Evolutionary conservation across 2,113 vertebrate genomes (phyloP), one percentile per base, ranked within the genome.

Genomic region (Lophotis ruficrista): DNA sequence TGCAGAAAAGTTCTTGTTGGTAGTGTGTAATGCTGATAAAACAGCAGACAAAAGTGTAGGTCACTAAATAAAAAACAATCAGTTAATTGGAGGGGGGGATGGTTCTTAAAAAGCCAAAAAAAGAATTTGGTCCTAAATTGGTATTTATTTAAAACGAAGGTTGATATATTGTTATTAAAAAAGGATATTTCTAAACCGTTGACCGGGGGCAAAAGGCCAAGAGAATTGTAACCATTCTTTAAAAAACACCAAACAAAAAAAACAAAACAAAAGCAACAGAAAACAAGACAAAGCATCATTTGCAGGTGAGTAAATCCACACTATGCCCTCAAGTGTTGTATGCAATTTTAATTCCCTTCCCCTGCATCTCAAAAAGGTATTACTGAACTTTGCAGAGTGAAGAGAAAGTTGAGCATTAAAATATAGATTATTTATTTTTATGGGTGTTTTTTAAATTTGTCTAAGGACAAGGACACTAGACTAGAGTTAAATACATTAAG

Each of bases 401-500:
- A 68, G 27, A 51, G 20, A n/a, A 83, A 69, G 14, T 24, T 53
- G 17, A 56, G 4, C 16, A n/a, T 87, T 76, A 83, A 37, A 86
- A 72, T 41, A 43, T 0, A 27, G 6, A 31, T 0, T 16, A 18
- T 21, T 61, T 20, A 0, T 23, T 28, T 17, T 35, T 69, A 4
- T n/a, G n/a, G n/a, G n/a, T n/a, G n/a, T 6, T 4, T 38, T 13
- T 68, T 20, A 25, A 54, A 18, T 78, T 35, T 33, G 0, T 24
- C 8, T 31, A 66, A 91, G 11, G 33, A 24, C 47, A 57, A 57
- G 6, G 27, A 45, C 45, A 35, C 35, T 68, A n/a, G 38, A 22
- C 11, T 38, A 53, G 41, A 62, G 19, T 57, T 57, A 69, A n/a
- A 53, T 35, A 77, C 12, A 57, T 51, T 47, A 43, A 75, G 28